Base-by-base conservation (phyloP, 2,113 vertebrate genomes). In the Catharus fuscescens region DNA sequence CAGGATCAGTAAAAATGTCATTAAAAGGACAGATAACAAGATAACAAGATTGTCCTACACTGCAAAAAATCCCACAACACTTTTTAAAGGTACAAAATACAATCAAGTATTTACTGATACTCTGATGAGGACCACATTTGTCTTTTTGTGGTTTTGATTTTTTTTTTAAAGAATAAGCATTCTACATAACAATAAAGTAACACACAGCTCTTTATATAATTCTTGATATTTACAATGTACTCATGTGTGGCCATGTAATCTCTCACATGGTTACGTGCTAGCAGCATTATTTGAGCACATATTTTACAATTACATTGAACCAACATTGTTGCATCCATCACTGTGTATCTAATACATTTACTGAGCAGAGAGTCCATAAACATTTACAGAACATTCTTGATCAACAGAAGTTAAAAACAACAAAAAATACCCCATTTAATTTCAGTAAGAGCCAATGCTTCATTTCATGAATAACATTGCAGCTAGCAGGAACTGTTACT, bases 181-280 rank as follows among this genome's bases (percentile, higher is more conserved):
- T 34, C 14, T 64, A 95, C 14, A 10, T 66, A 85, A 91, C 70
- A 91, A 74, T 66, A 92, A 96, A 95, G 72, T 59, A 93, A 79
- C 24, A 54, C 44, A 80, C 44, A 83, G 1, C 26, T 78, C 57
- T 96, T 93, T 56, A 73, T 90, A 61, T 74, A 90, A 59, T 92
- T 91, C 44, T 78, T 74, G 86, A 45, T 97, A 96, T 98, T 98
- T 98, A 98, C 94, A 97, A 65, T n/a, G 87, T 83, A 91, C 56
- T 95, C 71, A 40, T n/a, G 31, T 92, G 67, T 92, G 82, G 88
- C 80, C 95, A 72, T 19, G 74, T 87, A 86, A 92, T 3, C 7
- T 91, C 71, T 88, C 73, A 88, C 64, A 78, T 24, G 20, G 48
- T 70, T 67, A 80, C 83, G 71, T 83, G 50, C 71, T 91, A 95